These are phyloP conservation scores for Microplitis deprimator DNA, from an alignment of 2,888 invertebrate species.

Conservation along the genomic window DNA sequence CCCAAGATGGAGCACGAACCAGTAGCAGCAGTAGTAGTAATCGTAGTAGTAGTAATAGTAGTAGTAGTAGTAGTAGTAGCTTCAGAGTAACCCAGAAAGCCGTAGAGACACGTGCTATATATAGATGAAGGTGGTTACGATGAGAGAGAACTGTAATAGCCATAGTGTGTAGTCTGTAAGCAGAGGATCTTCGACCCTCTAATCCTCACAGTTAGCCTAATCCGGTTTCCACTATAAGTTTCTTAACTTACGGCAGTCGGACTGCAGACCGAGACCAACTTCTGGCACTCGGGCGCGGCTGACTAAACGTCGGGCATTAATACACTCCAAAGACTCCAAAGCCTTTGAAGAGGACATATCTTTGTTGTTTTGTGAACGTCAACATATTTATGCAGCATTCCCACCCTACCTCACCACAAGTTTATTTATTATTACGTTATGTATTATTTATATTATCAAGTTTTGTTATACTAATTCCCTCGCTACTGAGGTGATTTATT, in stretches of 20 bases:
- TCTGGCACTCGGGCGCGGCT: conserved; percentile 45
- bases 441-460: neutral
- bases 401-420: neutral
- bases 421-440: too few species aligned
- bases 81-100: conserved; percentile 11
- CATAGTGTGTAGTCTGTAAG: conserved; percentile 14
- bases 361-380: too few species aligned
- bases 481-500: neutral
- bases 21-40: neutral
- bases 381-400: neutral
- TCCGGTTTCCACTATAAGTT: conserved; percentile 49
- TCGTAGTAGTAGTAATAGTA: neutral
- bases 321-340: conserved; percentile 29
- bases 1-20: conserved; percentile 27
- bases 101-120: neutral
- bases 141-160: conserved; percentile 2
- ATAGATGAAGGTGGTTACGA: conserved; percentile 12
- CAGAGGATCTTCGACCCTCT: conserved; percentile 34
- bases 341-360: conserved; percentile 17
- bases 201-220: conserved; percentile 50
- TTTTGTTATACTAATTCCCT: neutral
- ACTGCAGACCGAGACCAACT: conserved; percentile 43
- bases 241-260: conserved; percentile 45
- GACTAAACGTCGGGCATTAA: conserved; percentile 48
- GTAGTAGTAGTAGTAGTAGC: neutral